These are phyloP conservation scores for Raja brachyura DNA, from an alignment of 2,113 vertebrate genomes.

Conservation along the genomic window DNA sequence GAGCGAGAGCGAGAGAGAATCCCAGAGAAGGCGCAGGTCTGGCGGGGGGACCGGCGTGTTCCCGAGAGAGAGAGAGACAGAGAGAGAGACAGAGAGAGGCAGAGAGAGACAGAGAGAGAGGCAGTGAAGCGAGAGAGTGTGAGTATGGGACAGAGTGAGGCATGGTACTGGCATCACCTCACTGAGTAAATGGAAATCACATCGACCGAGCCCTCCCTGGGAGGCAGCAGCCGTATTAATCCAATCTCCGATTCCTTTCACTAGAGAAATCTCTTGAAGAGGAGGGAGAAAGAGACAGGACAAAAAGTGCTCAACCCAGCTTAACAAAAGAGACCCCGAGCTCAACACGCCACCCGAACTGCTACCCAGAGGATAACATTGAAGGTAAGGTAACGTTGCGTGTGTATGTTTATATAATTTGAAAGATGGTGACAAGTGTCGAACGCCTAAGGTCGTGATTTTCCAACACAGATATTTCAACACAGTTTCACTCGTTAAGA, in stretches of 20 bases:
- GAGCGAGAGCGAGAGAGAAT: slow-evolving; percentile 3
- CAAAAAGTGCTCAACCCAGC: background rate
- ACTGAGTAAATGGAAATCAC: slow-evolving; percentile 13
- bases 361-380: background rate
- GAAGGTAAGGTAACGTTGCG: background rate
- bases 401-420: background rate
- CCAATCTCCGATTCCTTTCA: slow-evolving; percentile 29
- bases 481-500: background rate
- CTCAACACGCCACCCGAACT: background rate
- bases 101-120: background rate
- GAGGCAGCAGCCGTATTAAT: slow-evolving; percentile 17
- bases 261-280: slow-evolving; percentile 36
- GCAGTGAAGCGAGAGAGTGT: background rate
- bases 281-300: slow-evolving; percentile 11
- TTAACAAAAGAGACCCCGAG: slow-evolving; percentile 8
- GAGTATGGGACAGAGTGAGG: background rate
- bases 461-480: background rate
- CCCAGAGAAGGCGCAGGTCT: slow-evolving; percentile 3
- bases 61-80: background rate
- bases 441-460: background rate
- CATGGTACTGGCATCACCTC: background rate
- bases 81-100: background rate
- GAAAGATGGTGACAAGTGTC: background rate
- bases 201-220: slow-evolving; percentile 21
- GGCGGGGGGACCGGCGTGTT: slow-evolving; percentile 14